These are phyloP conservation scores for Linyphia triangularis DNA, from an alignment of 2,888 invertebrate species.

Conservation along the genomic window DNA sequence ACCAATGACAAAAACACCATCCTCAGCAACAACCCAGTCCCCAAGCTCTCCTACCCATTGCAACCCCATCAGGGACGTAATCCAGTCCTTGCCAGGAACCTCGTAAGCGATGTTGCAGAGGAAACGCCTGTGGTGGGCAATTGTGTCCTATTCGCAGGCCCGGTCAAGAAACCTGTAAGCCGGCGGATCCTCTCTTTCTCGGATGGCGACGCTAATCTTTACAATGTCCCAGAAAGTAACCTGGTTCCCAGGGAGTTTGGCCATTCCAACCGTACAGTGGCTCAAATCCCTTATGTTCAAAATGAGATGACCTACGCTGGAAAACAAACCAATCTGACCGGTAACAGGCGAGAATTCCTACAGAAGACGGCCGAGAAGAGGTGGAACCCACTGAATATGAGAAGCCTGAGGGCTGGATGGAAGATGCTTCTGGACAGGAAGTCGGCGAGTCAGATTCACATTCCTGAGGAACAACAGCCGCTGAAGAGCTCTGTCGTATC, in stretches of 20 bases:
- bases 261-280: constrained; percentile 76
- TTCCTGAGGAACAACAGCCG: constrained; percentile 71
- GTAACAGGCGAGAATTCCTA: constrained; percentile 75
- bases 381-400: constrained; percentile 35
- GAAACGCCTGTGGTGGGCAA: constrained; percentile 82
- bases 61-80: constrained; percentile 92
- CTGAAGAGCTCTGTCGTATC: constrained; percentile 50
- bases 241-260: constrained; percentile 81
- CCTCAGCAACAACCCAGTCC: constrained; percentile 27
- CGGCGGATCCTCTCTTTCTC: constrained; percentile 55
- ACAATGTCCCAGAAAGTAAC: constrained; percentile 78
- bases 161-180: constrained; percentile 58
- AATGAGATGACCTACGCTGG: constrained; percentile 84
- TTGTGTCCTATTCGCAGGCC: constrained; percentile 78
- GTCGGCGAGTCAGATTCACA: constrained; percentile 25
- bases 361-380: constrained; percentile 36
- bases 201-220: constrained; percentile 76
- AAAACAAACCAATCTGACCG: constrained; percentile 78
- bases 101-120: constrained; percentile 82
- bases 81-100: constrained; percentile 88
- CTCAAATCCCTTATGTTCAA: constrained; percentile 86
- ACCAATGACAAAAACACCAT: constrained; percentile 78
- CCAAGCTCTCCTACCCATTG: constrained; percentile 80
- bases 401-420: constrained; percentile 24
- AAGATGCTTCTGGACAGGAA: constrained; percentile 54